A percentile compares a stretch with the other conserved stretches of the same genome.
phyloP scores from a whole-genome alignment of 2,113 vertebrate species.

The Urocynchramus pylzowi region DNA sequence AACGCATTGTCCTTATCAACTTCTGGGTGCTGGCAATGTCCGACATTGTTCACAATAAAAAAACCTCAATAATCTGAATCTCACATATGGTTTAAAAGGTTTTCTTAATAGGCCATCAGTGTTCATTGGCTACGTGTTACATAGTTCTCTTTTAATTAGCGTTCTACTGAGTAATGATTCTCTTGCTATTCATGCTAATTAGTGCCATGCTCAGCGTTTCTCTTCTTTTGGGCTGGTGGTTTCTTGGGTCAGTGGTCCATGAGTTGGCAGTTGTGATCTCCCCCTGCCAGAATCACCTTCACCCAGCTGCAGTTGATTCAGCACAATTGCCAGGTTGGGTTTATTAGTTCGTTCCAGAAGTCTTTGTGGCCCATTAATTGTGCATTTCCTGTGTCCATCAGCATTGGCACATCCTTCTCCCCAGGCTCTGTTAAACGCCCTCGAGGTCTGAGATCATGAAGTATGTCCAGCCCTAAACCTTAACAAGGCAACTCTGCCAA shows the following conservation, averaged over 20 bases:
- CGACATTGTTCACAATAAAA: neutral
- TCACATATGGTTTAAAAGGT: neutral
- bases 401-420: neutral
- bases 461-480: neutral
- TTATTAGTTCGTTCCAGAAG: neutral
- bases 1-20: neutral
- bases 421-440: neutral
- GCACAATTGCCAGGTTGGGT: neutral
- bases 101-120: neutral
- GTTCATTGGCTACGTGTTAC: neutral
- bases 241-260: neutral
- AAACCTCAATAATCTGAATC: neutral
- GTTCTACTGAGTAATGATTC: neutral
- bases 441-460: too few relatives aligned
- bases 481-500: too few relatives aligned
- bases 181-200: neutral
- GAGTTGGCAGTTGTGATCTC: neutral
- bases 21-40: neutral
- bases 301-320: neutral
- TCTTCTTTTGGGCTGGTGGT: neutral
- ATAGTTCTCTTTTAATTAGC: neutral
- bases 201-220: neutral
- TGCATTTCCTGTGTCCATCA: neutral
- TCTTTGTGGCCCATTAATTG: too few relatives aligned
- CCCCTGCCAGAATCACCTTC: neutral